Conservation (phyloP, 2,888 invertebrate genomes). For the Dynastes hyllus region DNA sequence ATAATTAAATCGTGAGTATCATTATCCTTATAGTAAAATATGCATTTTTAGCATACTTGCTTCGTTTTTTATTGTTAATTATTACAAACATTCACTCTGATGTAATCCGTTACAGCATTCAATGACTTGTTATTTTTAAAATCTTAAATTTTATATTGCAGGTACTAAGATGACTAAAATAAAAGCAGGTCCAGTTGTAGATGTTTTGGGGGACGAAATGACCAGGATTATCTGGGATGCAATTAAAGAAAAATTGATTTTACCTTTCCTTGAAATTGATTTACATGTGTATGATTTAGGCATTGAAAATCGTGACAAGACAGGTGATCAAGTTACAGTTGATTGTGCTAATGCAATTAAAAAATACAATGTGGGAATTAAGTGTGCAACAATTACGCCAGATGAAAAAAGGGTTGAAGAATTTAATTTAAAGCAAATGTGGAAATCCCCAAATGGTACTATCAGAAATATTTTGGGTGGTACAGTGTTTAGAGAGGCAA, state of each 20-base stretch:
- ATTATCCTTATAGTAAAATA: neutral
- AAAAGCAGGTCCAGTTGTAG: conserved; percentile 91
- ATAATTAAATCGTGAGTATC: neutral
- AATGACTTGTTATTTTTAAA: conserved; percentile 4
- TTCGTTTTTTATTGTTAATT: neutral
- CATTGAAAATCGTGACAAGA: conserved; percentile 94
- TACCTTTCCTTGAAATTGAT: conserved; percentile 97
- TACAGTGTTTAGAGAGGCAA: conserved; percentile 87
- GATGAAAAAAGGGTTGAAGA: conserved; percentile 97
- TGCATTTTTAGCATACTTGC: neutral
- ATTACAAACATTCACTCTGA: neutral
- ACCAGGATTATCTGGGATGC: conserved; percentile 98
- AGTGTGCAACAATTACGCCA: conserved; percentile 99
- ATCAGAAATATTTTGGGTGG: conserved; percentile 91
- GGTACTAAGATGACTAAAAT: conserved; percentile 76
- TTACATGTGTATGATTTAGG: conserved; percentile 95
- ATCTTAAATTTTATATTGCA: conserved; percentile 19
- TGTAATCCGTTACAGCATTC: neutral
- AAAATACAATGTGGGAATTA: conserved; percentile 98
- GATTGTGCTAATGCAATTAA: conserved; percentile 98
- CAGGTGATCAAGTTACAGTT: conserved; percentile 95
- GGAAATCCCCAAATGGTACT: conserved; percentile 93
- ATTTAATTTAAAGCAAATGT: conserved; percentile 91
- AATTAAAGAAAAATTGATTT: conserved; percentile 96
- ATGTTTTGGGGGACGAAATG: conserved; percentile 97